Evolutionary conservation across 2,113 vertebrate species (phyloP), one percentile per base, ranked within the genome.

Genomic region (rat (Rattus norvegicus)): DNA sequence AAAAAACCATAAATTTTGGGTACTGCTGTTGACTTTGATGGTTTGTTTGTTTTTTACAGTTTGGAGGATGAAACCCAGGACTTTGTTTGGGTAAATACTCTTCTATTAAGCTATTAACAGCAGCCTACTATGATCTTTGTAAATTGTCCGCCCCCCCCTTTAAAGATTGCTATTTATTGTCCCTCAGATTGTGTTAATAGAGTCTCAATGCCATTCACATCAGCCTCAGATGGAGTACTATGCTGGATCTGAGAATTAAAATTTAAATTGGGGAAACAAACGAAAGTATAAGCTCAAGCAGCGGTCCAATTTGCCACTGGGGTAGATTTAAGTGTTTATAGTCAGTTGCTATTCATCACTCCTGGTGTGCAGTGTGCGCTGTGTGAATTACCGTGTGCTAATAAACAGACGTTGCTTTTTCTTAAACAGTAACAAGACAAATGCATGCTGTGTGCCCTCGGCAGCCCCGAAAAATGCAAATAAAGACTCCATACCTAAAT

Each of bases 371-470:
- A 33, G 65, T 67, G 90, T 59, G 61, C 59, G n/a, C 80, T 65
- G 36, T 36, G 91, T 94, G 79, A 95, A 90, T 93, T 91, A 85
- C 24, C 63, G 54, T 63, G 72, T 70, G 67, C 47, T 56, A 95
- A 97, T 83, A 97, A 97, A 92, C 88, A 95, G 43, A 92, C 28
- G 90, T 16, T 67, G 84, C 28, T 86, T 88, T 93, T 93, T 92
- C 92, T 83, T 75, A 65, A 97, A 90, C 43, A 73, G 63, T 72
- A 95, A 54, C 94, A 67, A 95, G 88, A 90, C 84, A 97, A 86
- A 95, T 61, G 67, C 92, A 93, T 94, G 88, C 92, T 85, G 36
- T 30, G 85, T 76, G 91, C 63, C 22, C 59, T 49, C 47, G 75
- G 63, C 91, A 85, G 65, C 67, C 72, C 92, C 30, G 80, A 94